Base-by-base conservation (phyloP, 2,113 vertebrate genomes). In the Gnathonemus echidnorhynchus region DNA sequence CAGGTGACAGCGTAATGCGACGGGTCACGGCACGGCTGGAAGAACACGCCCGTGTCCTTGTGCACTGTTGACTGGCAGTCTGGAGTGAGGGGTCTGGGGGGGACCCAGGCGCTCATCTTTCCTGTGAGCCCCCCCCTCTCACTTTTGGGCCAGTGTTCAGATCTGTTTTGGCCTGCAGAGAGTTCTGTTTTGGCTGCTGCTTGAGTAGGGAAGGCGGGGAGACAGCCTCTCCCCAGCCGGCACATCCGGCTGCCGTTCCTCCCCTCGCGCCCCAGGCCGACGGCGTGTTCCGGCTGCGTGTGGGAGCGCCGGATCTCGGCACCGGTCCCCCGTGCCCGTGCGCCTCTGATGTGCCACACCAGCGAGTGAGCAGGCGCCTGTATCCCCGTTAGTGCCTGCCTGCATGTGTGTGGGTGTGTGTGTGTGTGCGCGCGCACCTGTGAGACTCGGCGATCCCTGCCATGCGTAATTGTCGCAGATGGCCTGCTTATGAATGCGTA, bases 371-470 rank as follows among this genome's bases (percentile, higher is more conserved):
- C 21, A 13, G 56, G 80, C 46, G 80, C n/a, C 50, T 58, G 9
- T 56, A 27, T 42, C 24, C 56, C 62, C 21, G 46, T 84, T 21
- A 27, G 74, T 50, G 50, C 19, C 35, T 66, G 80, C 39, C 2
- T 62, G 89, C 46, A 21, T 87, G 17, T 86, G 77, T 19, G 9
- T 89, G 84, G 50, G 53, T 90, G 39, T 70, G 83, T 87, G 48
- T 90, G 58, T 90, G 58, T n/a, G 35, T 77, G 3, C 46, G 66
- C 46, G 89, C 21, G 42, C 85, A 48, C 88, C 77, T 92, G 89
- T 91, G 88, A 88, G 70, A 42, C 45, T 85, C 35, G 4, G 35
- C 0, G 5, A 42, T 85, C 39, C 15, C 35, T 24, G 83, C 39
- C 42, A 3, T n/a, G 45, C 45, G 42, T 45, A 48, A 85, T 48